Base-by-base conservation (phyloP, 2,113 vertebrate genomes). In the Argyrosomus japonicus region DNA sequence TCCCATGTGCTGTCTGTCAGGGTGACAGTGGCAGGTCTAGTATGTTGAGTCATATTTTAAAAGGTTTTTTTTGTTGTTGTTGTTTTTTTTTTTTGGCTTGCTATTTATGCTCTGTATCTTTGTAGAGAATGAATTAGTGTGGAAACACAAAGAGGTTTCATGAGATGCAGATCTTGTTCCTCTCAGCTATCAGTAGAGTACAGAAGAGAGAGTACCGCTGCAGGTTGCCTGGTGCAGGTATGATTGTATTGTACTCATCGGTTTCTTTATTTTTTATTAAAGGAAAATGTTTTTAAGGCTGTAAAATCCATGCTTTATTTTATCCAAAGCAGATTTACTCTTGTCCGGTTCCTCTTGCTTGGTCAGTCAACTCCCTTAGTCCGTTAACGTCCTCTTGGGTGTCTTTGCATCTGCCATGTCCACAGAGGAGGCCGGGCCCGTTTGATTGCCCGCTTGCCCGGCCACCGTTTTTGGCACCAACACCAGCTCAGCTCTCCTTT, bases 1-100 rank as follows among this genome's bases (percentile, higher is more conserved):
- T 23, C 68, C 11, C n/a, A 21, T 11, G 10, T 45, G 50, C 77
- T 65, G 58, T 67, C 86, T 79, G 54, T 84, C 81, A 68, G 29
- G 21, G 58, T 9, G 27, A 63, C 32, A 47, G 50, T 56, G 77
- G 62, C 73, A 72, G 61, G 32, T 63, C 9, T 36, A 15, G 62
- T 45, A 9, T 65, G 72, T 62, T 61, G 50, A 50, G 51, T 79
- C 61, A 27, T 73, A 43, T 76, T 21, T 23, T 43, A 23, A 56
- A 80, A 48, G 50, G 47, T 32, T 61, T 67, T 72, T 71, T 79
- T 25, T 72, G n/a, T 23, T 60, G 61, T 36, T 36, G 36, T 32
- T 65, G 53, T 72, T 71, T 79, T 25, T 67, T n/a, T 64, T 65
- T 67, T 68, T 69, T 29, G 69, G 19, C 25, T 62, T 10, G 11